Base-by-base conservation (phyloP, 2,113 vertebrate genomes). In the Xenopus borealis region DNA sequence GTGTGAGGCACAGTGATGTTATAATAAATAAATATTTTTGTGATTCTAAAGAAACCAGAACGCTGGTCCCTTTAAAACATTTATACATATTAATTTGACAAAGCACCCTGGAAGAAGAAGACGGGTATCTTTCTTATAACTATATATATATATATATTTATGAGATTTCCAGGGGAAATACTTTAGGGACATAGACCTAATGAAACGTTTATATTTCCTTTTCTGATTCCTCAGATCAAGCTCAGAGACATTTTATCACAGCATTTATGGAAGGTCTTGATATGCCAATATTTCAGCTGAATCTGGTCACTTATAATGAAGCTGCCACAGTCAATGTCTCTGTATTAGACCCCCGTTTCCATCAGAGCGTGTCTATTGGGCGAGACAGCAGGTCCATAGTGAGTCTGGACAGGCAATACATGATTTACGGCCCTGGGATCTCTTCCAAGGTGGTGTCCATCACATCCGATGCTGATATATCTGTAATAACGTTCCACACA, bases 271-370 rank as follows among this genome's bases (percentile, higher is more conserved):
- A 75, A 44, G 33, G 33, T 40, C 62, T 62, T 12, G 19, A 40
- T 16, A 12, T 7, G 6, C n/a, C 47, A 16, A 53, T 30, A 8
- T 6, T 46, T 19, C 14, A n/a, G 0, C 58, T 75, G n/a, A 69
- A 75, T 55, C 66, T 75, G 4, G 73, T 75, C 45, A 69, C 66
- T 2, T 75, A 62, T 14, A 66, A 53, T 52, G 62, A 69, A 10
- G 20, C 66, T 17, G 73, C 73, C 30, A 44, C 45, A n/a, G 73
- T 69, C 23, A 53, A 58, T 0, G 58, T 75, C 23, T 20, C 58
- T 19, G 73, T 75, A 9, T 20, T 55, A 23, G 30, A 63, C 14
- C 73, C 73, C 1, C 0, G 10, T 19, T 75, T 75, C 40, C 62
- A 55, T 45, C 17, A 75, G 46, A 69, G 27, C 3, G 27, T 75